Conservation (phyloP, 92 coral and sea anemone genomes). For the Parazoanthus swiftii region DNA sequence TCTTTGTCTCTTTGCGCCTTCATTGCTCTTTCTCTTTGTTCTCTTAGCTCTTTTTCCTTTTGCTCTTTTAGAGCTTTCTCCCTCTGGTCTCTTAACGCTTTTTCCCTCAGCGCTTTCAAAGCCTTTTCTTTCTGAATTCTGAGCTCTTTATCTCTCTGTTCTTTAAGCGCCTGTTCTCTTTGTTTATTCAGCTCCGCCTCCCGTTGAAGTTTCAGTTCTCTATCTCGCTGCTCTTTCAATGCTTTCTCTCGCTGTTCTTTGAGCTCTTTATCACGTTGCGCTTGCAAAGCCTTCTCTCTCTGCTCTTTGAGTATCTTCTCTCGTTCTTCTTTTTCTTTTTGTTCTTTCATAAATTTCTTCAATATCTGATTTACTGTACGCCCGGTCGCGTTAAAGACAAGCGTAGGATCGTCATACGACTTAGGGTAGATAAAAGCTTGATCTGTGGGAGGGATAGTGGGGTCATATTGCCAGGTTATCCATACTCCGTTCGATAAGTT, state of each 20-base stretch:
- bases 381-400: constrained; percentile 59
- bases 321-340: constrained; percentile 29
- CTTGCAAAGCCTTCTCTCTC: constrained; percentile 36
- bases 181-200: constrained; percentile 11
- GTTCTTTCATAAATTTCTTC: constrained; percentile 76
- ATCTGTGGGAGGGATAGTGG: constrained; percentile 72
- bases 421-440: constrained; percentile 79
- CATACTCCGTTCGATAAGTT: constrained; percentile 90
- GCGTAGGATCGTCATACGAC: constrained; percentile 81
- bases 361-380: constrained; percentile 53
- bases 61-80: constrained; percentile 20
- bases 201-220: constrained; percentile 23
- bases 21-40: constrained; percentile 16
- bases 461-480: constrained; percentile 85
- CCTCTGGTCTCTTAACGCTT: constrained; percentile 9
- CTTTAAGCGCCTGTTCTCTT: constrained; percentile 5
- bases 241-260: constrained; percentile 53
- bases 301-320: not conserved
- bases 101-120: not conserved
- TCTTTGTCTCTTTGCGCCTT: constrained; percentile 25
- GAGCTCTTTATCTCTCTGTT: constrained; percentile 14
- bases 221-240: constrained; percentile 32
- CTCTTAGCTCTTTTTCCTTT: constrained; percentile 13
- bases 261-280: constrained; percentile 26
- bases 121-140: constrained; percentile 17